phyloP scores from a whole-genome alignment of 2,797 vertebrate genomes.

The Prunella strophiata region DNA sequence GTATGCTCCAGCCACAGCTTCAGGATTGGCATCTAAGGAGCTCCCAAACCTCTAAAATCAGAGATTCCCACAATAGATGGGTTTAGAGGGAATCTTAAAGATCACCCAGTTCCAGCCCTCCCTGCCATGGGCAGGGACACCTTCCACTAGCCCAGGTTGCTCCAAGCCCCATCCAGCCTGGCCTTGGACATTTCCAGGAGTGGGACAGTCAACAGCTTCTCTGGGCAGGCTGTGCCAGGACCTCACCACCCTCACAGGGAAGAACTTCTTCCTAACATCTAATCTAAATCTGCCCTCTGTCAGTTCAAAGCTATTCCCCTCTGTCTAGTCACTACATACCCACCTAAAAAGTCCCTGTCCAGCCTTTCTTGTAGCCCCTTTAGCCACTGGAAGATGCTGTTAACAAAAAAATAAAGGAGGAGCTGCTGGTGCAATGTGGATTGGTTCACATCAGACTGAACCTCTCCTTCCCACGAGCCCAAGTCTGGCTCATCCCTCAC shows the following conservation, averaged over 20 bases:
- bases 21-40: background rate
- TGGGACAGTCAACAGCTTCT: background rate
- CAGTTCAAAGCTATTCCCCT: background rate
- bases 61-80: background rate
- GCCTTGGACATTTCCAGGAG: background rate
- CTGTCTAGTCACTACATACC: background rate
- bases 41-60: background rate
- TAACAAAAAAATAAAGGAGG: background rate
- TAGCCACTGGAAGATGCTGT: background rate
- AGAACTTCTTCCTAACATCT: background rate
- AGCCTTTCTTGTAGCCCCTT: background rate
- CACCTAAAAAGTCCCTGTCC: background rate
- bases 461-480: background rate
- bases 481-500: background rate
- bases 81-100: background rate
- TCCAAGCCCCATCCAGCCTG: background rate
- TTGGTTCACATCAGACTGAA: background rate
- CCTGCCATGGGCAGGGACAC: background rate
- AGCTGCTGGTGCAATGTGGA: rapidly evolving
- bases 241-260: background rate
- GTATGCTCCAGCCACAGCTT: background rate
- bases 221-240: background rate
- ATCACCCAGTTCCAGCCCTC: background rate
- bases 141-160: rapidly evolving
- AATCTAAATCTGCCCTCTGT: background rate